These are phyloP conservation scores for Nothocercus nigrocapillus DNA, from an alignment of 2,113 vertebrate species.

Conservation along the genomic window DNA sequence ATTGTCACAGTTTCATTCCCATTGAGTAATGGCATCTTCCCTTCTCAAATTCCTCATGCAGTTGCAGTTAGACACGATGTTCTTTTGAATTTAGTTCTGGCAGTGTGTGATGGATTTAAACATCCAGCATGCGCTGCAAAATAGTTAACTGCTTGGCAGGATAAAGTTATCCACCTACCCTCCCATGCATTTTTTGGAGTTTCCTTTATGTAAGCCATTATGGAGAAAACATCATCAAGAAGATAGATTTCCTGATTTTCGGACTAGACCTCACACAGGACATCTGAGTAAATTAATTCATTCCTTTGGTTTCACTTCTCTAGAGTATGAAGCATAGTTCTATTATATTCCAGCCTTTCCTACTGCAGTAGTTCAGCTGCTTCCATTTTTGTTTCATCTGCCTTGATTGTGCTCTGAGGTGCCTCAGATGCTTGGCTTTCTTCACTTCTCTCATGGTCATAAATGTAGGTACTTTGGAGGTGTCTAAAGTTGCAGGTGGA, in stretches of 20 bases:
- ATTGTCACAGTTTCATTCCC: not conserved
- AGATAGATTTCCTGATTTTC: not conserved
- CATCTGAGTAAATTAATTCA: not conserved
- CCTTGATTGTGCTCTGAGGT: slow-evolving; percentile 62
- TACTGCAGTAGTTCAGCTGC: slow-evolving; percentile 32
- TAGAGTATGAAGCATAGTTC: slow-evolving; percentile 50
- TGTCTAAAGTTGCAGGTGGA: slow-evolving; percentile 60
- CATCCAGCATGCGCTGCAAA: not conserved
- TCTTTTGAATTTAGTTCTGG: not conserved
- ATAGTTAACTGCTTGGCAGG: not conserved
- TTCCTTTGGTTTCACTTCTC: not conserved
- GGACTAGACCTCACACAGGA: not conserved
- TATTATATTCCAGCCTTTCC: slow-evolving; percentile 58
- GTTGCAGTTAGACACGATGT: not conserved
- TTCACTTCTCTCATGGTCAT: slow-evolving; percentile 62
- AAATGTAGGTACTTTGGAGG: slow-evolving; percentile 51
- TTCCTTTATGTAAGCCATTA: not conserved
- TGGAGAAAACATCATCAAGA: not conserved
- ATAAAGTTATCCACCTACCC: not conserved
- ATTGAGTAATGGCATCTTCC: not conserved
- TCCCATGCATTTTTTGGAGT: not conserved
- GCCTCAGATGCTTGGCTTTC: slow-evolving; percentile 65
- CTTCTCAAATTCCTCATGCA: not conserved
- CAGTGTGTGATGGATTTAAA: not conserved
- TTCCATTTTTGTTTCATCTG: slow-evolving; percentile 64